Evolutionary conservation across 2,888 invertebrate species (phyloP), one percentile per base, ranked within the genome.

Genomic region (Perizoma flavofasciatum): DNA sequence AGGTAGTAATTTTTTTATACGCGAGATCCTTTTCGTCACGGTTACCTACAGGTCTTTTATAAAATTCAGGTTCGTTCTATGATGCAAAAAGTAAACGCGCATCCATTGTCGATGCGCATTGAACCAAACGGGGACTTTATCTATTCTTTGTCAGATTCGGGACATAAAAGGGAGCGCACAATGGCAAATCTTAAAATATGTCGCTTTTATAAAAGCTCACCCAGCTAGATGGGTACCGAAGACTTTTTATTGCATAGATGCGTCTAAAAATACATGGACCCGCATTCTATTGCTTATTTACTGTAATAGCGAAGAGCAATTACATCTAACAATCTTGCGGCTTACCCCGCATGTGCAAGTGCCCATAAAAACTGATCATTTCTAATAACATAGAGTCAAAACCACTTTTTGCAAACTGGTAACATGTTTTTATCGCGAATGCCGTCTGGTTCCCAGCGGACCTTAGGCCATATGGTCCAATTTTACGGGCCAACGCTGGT

Each of bases 291-390:
- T 72, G 77, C 74, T 77, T 82, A 82, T 85, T 85, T 79, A 66
- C 74, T 79, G 75, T 79, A 81, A 84, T 81, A 83, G 79, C 72
- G 66, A 78, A 77, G 70, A 72, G 82, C 84, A 88, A 91, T 91
- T 89, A 89, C 77, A 82, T 85, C 86, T 88, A 90, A 89, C 83
- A 85, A 88, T 81, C 81, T 83, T 87, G 89, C 73, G 90, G 89
- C 85, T 83, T 73, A 76, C 82, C 88, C 88, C 88, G 89, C 88
- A 89, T 88, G 77, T 22, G 22, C 22, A 85, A 86, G 86, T 85
- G 83, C 83, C 78, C 82, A 81, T 86, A 86, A 89, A 86, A 86
- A 83, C 73, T 82, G 73, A 77, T 78, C 75, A 82, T 78, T 85
- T 87, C 82, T 84, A 85, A 86, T 84, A 87, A 82, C 78, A 81